Base-by-base conservation (phyloP, 2,888 invertebrate genomes). In the Onthophagus sagittarius region DNA sequence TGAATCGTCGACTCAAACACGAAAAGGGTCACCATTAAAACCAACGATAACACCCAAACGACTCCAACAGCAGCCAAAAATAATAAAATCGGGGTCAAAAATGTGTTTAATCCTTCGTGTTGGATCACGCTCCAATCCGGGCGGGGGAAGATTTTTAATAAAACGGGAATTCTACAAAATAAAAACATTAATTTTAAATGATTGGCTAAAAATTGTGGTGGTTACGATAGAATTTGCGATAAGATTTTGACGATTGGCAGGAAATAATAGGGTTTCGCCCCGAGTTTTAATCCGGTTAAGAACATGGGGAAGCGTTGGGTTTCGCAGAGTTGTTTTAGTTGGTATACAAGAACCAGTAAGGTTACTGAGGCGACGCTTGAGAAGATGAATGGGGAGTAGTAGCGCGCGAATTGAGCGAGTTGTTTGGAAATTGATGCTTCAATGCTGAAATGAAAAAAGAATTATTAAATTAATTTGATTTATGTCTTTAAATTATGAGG, bases 1-100 rank as follows among this genome's bases (percentile, higher is more conserved):
- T 93, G 91, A 2, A 91, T 88, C 4, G 93, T 86, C 73, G 93
- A 92, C 70, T 93, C 93, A 65, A 91, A 90, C 77, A 91, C 89
- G 73, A 92, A 86, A 81, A 94, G 87, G 0, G 88, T 85, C 11
- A 86, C 84, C 77, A 91, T 86, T 32, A 90, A 82, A 0, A 82
- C 86, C 13, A 90, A 84, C 0, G 89, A 88, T 2, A 87, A 80
- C 0, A 91, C 78, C 78, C 90, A 88, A 4, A 90, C 79, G 13
- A 91, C 81, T 0, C 91, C 90, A 75, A 92, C 83, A 0, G 91
- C 89, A 0, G 89, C 88, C 80, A 90, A 87, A 81, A 91, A 93
- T 0, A 91, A 84, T 1, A 90, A 82, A 63, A 91, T 77, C n/a
- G 90, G 89, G 23, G 91, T 81, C 6, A 91, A 72, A 0, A 90